Evolutionary conservation across 2,797 vertebrate species (phyloP), one percentile per base, ranked within the genome.

Genomic region (Lophius americanus): DNA sequence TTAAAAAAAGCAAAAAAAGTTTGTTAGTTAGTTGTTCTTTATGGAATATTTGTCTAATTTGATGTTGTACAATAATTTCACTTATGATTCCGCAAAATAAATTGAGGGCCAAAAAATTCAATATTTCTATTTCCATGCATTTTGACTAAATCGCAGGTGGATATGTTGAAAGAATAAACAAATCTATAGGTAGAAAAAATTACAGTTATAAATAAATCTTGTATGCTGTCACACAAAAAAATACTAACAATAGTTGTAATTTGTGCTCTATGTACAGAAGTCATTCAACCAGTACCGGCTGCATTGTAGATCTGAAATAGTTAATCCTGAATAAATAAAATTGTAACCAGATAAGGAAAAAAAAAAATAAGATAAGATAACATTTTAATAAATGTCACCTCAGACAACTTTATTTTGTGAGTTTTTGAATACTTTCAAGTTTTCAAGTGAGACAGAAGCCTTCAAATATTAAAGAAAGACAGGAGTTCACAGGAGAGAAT

Each of bases 381-480:
- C 65, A 32, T 63, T 71, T 78, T 62, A 62, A 72, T 70, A 55
- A 67, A 33, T 62, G 23, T 66, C 47, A 64, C 49, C 10, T 51
- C 56, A 10, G 58, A 61, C 32, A 7, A 5, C 54, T 74, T 79
- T 10, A 78, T 76, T 78, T 42, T 51, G 63, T 53, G 14, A 60
- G 61, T 57, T 68, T 75, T 68, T 76, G 71, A 50, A 49, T 60
- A 3, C 1, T 1, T 13, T 48, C 36, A 42, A 70, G 59, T 64
- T 71, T 55, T 10, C 10, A 2, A 46, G 33, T 59, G 38, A 51
- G 74, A 38, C 42, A 33, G 48, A 75, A 62, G 54, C 64, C 4
- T 70, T 83, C 55, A 81, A 80, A 82, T 76, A 77, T 73, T 62
- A 53, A 63, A 42, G n/a, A 46, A 63, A 35, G 32, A 2, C 64